Conservation (phyloP, 2,113 vertebrate species). For the Gavialis gangeticus region DNA sequence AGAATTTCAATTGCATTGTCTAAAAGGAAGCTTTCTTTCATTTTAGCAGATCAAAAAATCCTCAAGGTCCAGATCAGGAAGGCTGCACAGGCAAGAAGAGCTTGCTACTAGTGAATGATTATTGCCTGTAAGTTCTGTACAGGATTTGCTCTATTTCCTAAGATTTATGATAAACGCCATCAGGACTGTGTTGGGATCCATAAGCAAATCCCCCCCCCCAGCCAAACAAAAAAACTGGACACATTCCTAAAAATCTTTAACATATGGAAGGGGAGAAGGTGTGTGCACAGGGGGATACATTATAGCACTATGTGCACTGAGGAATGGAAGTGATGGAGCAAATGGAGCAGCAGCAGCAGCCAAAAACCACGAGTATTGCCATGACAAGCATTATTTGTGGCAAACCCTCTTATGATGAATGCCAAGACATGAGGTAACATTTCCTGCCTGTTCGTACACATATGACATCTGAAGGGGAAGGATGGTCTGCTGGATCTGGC, state of each 20-base stretch:
- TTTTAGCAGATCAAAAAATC: not conserved
- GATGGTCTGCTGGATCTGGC: not conserved
- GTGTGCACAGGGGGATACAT: not conserved
- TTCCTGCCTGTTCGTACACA: not conserved
- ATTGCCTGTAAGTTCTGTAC: conserved; percentile 26
- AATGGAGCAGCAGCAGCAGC: not conserved
- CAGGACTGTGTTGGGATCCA: conserved; percentile 14
- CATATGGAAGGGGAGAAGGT: not conserved
- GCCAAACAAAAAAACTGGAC: not conserved
- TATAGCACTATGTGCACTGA: not conserved
- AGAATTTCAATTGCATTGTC: not conserved
- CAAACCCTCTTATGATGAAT: not conserved
- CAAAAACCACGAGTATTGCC: conserved; percentile 1
- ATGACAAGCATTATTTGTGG: not conserved
- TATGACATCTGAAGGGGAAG: not conserved
- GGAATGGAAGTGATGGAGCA: not conserved
- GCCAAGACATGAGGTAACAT: conserved; percentile 14
- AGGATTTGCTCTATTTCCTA: conserved; percentile 21
- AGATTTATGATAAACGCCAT: conserved; percentile 28
- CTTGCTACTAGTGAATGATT: not conserved
- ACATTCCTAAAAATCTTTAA: conserved; percentile 33
- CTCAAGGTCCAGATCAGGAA: not conserved
- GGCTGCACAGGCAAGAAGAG: not conserved
- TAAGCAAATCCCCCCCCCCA: not conserved
- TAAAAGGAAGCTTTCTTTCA: conserved; percentile 4